Conservation (phyloP, 2,113 vertebrate genomes). For the Hiodon alosoides region DNA sequence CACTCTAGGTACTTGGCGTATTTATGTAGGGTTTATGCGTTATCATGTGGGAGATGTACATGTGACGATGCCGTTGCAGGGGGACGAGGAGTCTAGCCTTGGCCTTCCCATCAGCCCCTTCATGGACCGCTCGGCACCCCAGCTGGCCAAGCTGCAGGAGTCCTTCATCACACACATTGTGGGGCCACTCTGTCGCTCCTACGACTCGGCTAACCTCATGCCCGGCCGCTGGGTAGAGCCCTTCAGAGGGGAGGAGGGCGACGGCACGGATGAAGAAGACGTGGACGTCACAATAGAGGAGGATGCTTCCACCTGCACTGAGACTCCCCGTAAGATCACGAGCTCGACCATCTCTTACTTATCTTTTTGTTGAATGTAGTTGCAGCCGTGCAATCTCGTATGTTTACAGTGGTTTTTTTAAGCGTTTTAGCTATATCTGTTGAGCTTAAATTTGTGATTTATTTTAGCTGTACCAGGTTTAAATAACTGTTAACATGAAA, state of each 20-base stretch:
- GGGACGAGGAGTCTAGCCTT: slow-evolving; percentile 89
- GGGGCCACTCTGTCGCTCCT: slow-evolving; percentile 90
- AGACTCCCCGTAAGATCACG: slow-evolving; percentile 61
- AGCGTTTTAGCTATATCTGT: too few relatives aligned
- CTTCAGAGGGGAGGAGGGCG: slow-evolving; percentile 66
- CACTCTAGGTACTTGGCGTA: too few relatives aligned
- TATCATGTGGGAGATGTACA: background rate
- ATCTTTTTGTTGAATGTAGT: too few relatives aligned
- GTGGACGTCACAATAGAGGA: slow-evolving; percentile 58
- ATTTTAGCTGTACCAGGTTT: too few relatives aligned
- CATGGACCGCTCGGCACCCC: slow-evolving; percentile 93
- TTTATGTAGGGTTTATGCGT: too few relatives aligned
- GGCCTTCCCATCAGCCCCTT: slow-evolving; percentile 94
- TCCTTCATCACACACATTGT: slow-evolving; percentile 98
- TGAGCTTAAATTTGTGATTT: too few relatives aligned
- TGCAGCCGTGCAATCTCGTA: too few relatives aligned
- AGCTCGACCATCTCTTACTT: too few relatives aligned
- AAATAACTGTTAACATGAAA: too few relatives aligned
- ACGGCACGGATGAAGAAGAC: slow-evolving; percentile 62
- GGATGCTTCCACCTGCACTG: slow-evolving; percentile 74
- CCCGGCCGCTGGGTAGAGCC: slow-evolving; percentile 87
- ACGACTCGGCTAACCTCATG: slow-evolving; percentile 85
- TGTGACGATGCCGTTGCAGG: slow-evolving; percentile 54
- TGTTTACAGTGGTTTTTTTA: too few relatives aligned
- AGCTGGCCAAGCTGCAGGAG: slow-evolving; percentile 93